phyloP scores from a whole-genome alignment of 2,797 vertebrate genomes.

The Cynopterus sphinx region DNA sequence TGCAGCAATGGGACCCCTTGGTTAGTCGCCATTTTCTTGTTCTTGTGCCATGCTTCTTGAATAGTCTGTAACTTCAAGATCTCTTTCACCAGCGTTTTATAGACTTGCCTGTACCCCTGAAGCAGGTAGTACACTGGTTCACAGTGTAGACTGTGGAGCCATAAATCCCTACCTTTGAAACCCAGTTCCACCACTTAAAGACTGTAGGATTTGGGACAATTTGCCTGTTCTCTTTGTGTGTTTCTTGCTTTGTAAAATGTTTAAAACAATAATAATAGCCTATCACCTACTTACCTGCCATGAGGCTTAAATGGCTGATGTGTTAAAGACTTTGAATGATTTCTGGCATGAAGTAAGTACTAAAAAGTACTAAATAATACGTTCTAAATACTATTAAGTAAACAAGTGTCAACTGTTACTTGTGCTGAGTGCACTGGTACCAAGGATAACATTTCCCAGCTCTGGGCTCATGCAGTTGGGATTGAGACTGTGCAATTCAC shows the following conservation, averaged over 20 bases:
- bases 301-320: neutral
- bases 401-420: neutral
- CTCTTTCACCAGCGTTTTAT: neutral
- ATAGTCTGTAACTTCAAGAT: neutral
- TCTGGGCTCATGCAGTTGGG: neutral
- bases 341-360: neutral
- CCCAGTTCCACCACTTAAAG: neutral
- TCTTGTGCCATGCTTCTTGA: neutral
- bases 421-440: neutral
- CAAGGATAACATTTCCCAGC: neutral
- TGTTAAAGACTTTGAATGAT: neutral
- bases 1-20: neutral
- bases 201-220: neutral
- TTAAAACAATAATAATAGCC: neutral
- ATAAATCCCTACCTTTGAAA: neutral
- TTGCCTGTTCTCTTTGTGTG: neutral
- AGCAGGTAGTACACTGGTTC: neutral
- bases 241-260: neutral
- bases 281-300: neutral
- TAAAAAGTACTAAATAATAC: neutral
- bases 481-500: neutral
- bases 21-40: neutral
- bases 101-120: neutral
- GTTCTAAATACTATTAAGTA: neutral
- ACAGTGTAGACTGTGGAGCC: neutral